phyloP scores from a whole-genome alignment of 1,140 invertebrate genomes.

The Magallana gigas region DNA sequence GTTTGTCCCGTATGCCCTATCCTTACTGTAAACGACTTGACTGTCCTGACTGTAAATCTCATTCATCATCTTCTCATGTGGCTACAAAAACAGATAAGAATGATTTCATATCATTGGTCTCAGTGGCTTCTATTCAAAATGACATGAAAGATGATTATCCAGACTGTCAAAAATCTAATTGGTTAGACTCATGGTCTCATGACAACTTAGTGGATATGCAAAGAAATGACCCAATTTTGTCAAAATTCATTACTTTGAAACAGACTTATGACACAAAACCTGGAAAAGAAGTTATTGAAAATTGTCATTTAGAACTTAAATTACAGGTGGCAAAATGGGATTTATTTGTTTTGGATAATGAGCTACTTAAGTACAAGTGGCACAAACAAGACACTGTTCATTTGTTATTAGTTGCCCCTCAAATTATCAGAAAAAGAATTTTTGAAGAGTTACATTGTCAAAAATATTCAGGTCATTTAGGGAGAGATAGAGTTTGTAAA shows the following conservation, averaged over 20 bases:
- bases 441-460: conserved; percentile 49
- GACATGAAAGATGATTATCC: neutral
- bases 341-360: neutral
- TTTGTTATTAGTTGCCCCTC: conserved; percentile 43
- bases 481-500: conserved; percentile 48
- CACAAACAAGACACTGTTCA: neutral
- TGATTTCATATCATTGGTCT: neutral
- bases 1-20: neutral
- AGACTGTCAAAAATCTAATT: neutral
- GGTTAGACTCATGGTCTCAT: conserved; percentile 50
- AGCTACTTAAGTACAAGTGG: neutral
- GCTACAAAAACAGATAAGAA: neutral
- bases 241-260: conserved; percentile 42
- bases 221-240: conserved; percentile 39
- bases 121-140: neutral
- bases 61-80: neutral
- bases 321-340: neutral
- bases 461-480: conserved; percentile 45
- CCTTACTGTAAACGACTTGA: neutral
- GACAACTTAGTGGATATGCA: conserved; percentile 42
- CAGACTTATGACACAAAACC: conserved; percentile 39
- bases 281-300: neutral
- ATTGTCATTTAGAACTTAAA: neutral
- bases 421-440: conserved; percentile 48
- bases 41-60: neutral